Base-by-base conservation (phyloP, 2,888 invertebrate species). In the Drosophila tanythrix region DNA sequence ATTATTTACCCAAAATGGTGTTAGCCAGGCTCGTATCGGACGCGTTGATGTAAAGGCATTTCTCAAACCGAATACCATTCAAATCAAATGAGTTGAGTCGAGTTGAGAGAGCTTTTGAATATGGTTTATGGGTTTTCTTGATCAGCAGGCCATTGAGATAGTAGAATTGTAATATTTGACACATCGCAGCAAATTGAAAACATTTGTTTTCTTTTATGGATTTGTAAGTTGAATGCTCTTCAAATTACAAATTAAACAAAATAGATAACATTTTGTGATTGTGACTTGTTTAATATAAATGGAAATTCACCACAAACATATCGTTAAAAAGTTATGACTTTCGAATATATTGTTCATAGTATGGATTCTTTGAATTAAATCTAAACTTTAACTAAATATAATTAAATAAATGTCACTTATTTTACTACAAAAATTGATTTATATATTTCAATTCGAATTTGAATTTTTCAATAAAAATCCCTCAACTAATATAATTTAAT, bases 1-100 rank as follows among this genome's bases (percentile, higher is more conserved):
- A 79, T 88, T 88, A 85, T 84, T 76, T 71, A 67, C 57, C 69
- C 48, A 51, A 75, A 75, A 61, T 71, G 69, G 63, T 81, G 65
- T 60, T 77, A 53, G 61, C 70, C 62, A 43, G 40, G 40, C 36
- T 53, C 63, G 43, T 57, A 81, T 78, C 78, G 51, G 36, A 10
- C 33, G 7, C 27, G 3, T 15, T 27, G 81, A 79, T 84, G 70
- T 35, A 35, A 59, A 80, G 74, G 75, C 85, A 84, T 84, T 66
- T 67, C n/a, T 25, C 38, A 38, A 51, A 61, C 13, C 29, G 31
- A 50, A 57, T 40, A 8, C 25, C 33, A 29, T 36, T 29, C 36
- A 48, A 67, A 48, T n/a, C 8, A 29, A 66, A 61, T n/a, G 33
- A 29, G 29, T 2, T 31, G 0, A 31, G 10, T 10, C 10, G 27